A percentile compares a stretch with the other conserved stretches of the same genome.
These are phyloP conservation scores for Mellilla xanthometata DNA, from an alignment of 2,888 invertebrate genomes.

Conservation along the genomic window DNA sequence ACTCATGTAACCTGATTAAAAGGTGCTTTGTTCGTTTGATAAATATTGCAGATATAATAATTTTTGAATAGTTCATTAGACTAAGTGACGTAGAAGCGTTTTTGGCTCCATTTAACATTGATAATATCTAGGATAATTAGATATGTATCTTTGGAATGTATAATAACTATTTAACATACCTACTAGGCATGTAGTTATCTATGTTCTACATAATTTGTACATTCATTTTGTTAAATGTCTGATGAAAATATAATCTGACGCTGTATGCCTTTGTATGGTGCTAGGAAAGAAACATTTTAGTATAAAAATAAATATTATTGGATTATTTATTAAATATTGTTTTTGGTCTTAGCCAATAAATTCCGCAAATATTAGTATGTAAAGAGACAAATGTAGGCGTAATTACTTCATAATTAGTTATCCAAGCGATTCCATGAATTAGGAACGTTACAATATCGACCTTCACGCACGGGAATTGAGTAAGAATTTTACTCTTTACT, in stretches of 20 bases:
- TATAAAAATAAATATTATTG: too few species aligned
- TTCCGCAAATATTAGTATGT: too few species aligned
- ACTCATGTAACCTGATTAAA: slow-evolving; percentile 44
- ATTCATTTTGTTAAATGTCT: slow-evolving; percentile 20
- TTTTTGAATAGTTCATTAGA: slow-evolving; percentile 20
- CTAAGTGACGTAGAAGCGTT: slow-evolving; percentile 24
- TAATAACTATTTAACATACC: slow-evolving; percentile 7
- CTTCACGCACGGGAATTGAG: too few species aligned
- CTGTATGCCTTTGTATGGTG: neutral
- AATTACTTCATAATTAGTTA: too few species aligned
- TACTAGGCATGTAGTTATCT: slow-evolving; percentile 3
- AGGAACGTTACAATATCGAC: too few species aligned
- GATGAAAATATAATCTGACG: slow-evolving; percentile 8
- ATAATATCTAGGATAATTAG: slow-evolving; percentile 29
- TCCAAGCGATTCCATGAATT: too few species aligned
- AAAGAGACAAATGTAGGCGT: too few species aligned
- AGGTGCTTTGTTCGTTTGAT: slow-evolving; percentile 48
- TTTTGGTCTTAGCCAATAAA: too few species aligned
- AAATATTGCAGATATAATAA: slow-evolving; percentile 29
- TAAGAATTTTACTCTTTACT: too few species aligned
- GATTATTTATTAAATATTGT: too few species aligned
- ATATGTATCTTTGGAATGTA: slow-evolving; percentile 25
- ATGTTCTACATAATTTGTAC: slow-evolving; percentile 20
- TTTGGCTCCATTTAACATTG: slow-evolving; percentile 24
- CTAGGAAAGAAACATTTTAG: too few species aligned